phyloP scores from a whole-genome alignment of 2,888 invertebrate genomes.

The Criorhina ranunculi region DNA sequence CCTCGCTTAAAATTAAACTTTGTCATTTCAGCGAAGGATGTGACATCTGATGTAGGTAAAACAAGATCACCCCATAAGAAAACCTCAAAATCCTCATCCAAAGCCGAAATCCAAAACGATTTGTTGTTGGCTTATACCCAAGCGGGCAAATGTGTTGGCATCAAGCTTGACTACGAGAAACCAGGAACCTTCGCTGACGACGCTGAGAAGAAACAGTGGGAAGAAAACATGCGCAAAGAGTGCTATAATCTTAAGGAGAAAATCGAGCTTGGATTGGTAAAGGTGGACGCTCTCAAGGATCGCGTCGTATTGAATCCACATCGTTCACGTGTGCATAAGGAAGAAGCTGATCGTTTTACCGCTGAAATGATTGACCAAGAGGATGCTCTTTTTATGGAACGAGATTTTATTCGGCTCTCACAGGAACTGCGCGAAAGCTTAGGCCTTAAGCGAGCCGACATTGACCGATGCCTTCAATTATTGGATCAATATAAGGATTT shows the following conservation, averaged over 20 bases:
- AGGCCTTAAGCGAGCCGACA: conserved; percentile 86
- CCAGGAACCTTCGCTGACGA: conserved; percentile 87
- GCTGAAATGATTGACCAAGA: conserved; percentile 82
- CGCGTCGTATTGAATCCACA: conserved; percentile 87
- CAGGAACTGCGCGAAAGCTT: conserved; percentile 83
- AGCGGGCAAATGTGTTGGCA: conserved; percentile 87
- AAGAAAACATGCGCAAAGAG: conserved; percentile 87
- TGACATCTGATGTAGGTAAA: conserved; percentile 44
- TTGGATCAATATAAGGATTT: conserved; percentile 87
- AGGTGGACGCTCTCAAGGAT: conserved; percentile 86
- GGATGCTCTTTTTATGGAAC: conserved; percentile 81
- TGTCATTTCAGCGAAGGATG: conserved; percentile 57
- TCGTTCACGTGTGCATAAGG: conserved; percentile 80
- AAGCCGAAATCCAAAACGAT: conserved; percentile 81
- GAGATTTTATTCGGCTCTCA: conserved; percentile 82
- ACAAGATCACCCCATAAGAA: conserved; percentile 54
- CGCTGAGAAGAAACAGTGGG: conserved; percentile 87
- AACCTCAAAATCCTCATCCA: conserved; percentile 8
- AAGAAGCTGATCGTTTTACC: conserved; percentile 81
- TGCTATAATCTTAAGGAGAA: conserved; percentile 87
- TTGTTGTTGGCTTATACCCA: conserved; percentile 88
- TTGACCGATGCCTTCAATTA: conserved; percentile 89
- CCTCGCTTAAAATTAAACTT: background rate
- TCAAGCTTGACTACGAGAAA: conserved; percentile 87
- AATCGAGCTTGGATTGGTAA: conserved; percentile 87